Evolutionary conservation across 2,797 vertebrate species (phyloP).

Genomic region (Macroramphosus scolopax): DNA sequence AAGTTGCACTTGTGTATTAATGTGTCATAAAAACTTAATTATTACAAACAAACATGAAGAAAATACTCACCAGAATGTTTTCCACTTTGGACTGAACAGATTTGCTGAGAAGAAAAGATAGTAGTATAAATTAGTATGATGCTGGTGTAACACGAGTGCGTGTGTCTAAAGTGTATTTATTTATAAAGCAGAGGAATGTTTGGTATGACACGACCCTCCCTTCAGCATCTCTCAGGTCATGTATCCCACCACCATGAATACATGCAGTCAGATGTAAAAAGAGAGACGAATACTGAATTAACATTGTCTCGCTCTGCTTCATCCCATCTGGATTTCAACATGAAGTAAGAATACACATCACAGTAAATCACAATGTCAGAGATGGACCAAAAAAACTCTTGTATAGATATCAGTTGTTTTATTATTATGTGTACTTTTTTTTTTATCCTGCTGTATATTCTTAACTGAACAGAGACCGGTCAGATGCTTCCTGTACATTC

Average conservation of each 20-base stretch:
- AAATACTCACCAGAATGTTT: slow-evolving; percentile 95
- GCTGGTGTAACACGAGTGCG: slow-evolving; percentile 66
- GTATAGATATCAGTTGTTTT: too few species aligned
- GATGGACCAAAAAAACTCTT: too few species aligned
- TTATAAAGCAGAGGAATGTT: slow-evolving; percentile 80
- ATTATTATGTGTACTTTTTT: neutral
- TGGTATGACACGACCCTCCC: slow-evolving; percentile 73
- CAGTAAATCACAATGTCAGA: slow-evolving; percentile 3
- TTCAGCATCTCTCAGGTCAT: slow-evolving; percentile 66
- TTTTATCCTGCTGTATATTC: too few species aligned
- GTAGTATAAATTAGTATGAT: slow-evolving; percentile 68
- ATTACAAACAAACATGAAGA: slow-evolving; percentile 14
- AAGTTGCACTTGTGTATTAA: too few species aligned
- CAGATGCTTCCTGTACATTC: too few species aligned
- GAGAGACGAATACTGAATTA: slow-evolving; percentile 32
- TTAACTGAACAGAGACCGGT: too few species aligned
- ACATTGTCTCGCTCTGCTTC: slow-evolving; percentile 47
- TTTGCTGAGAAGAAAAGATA: slow-evolving; percentile 89
- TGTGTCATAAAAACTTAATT: too few species aligned
- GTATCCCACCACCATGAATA: slow-evolving; percentile 69
- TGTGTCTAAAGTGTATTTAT: slow-evolving; percentile 76
- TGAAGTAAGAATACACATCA: neutral
- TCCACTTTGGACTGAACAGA: slow-evolving; percentile 98
- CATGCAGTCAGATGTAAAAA: slow-evolving; percentile 70
- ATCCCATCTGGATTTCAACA: neutral